Evolutionary conservation across 2,113 vertebrate species (phyloP).

Genomic region (Apaloderma vittatum): DNA sequence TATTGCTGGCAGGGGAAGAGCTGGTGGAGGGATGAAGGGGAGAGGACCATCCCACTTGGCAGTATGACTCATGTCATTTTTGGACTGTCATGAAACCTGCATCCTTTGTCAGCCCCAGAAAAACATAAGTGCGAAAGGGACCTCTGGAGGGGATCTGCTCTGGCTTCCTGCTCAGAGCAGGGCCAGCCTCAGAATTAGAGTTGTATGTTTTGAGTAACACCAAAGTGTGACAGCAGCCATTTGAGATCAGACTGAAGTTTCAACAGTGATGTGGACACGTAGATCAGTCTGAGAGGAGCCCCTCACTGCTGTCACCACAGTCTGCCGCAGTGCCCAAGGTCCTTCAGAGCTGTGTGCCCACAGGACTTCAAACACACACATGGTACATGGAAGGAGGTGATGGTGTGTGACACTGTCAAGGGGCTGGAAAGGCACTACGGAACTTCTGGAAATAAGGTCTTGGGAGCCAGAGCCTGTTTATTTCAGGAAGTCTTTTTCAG

Average conservation of each 20-base stretch:
- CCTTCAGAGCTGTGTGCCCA: not conserved
- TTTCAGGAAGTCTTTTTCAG: not conserved
- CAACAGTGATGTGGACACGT: not conserved
- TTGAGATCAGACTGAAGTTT: not conserved
- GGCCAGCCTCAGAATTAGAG: not conserved
- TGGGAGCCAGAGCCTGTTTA: not conserved
- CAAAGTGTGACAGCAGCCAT: not conserved
- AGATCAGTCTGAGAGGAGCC: not conserved
- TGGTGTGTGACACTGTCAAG: not conserved
- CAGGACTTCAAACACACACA: too few species aligned
- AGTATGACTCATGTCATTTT: not conserved
- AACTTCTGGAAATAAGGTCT: not conserved
- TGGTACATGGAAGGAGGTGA: not conserved
- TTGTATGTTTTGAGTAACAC: not conserved
- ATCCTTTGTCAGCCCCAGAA: not conserved
- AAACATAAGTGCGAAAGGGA: not conserved
- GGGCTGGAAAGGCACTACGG: not conserved
- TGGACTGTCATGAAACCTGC: not conserved
- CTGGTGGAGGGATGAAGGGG: not conserved
- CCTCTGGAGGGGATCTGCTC: not conserved
- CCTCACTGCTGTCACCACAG: not conserved
- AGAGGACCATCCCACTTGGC: not conserved
- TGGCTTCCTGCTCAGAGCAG: not conserved
- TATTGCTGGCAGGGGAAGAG: not conserved
- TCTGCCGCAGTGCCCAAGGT: not conserved